These are phyloP conservation scores for Heliothis subflexa DNA, from an alignment of 1,140 invertebrate genomes.

Conservation along the genomic window DNA sequence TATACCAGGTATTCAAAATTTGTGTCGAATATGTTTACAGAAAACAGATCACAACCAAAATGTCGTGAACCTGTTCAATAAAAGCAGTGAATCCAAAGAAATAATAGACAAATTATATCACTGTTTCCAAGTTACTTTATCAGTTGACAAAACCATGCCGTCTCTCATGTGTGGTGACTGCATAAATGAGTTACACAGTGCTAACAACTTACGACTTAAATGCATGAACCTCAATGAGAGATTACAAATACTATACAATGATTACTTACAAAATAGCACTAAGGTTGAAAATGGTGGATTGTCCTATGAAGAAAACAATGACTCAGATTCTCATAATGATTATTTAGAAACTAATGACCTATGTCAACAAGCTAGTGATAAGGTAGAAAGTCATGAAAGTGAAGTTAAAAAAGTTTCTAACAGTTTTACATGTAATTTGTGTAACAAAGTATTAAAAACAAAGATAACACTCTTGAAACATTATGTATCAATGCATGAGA, in stretches of 20 bases:
- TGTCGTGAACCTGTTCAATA: constrained; percentile 58
- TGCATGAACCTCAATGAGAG: constrained; percentile 69
- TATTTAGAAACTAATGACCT: constrained; percentile 17
- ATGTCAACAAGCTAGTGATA: not conserved
- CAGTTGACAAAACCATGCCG: constrained; percentile 61
- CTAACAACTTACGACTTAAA: constrained; percentile 70
- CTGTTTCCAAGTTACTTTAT: constrained; percentile 72
- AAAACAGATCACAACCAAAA: constrained; percentile 43
- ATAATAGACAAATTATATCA: constrained; percentile 66
- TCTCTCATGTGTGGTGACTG: constrained; percentile 67
- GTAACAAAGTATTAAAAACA: constrained; percentile 72
- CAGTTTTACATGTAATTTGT: constrained; percentile 63
- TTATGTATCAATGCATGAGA: constrained; percentile 71
- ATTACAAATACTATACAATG: constrained; percentile 50
- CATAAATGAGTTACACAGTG: constrained; percentile 64
- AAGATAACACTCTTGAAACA: constrained; percentile 67
- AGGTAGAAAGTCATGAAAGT: not conserved
- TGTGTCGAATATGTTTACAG: constrained; percentile 72
- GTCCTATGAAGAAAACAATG: not conserved
- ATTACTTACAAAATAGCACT: constrained; percentile 41
- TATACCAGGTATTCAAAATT: constrained; percentile 24
- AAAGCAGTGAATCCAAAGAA: constrained; percentile 58
- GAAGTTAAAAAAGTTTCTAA: not conserved
- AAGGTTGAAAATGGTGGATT: not conserved
- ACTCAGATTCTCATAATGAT: constrained; percentile 40